These are phyloP conservation scores for Calyptomena viridis DNA, from an alignment of 2,113 vertebrate genomes.

Conservation along the genomic window DNA sequence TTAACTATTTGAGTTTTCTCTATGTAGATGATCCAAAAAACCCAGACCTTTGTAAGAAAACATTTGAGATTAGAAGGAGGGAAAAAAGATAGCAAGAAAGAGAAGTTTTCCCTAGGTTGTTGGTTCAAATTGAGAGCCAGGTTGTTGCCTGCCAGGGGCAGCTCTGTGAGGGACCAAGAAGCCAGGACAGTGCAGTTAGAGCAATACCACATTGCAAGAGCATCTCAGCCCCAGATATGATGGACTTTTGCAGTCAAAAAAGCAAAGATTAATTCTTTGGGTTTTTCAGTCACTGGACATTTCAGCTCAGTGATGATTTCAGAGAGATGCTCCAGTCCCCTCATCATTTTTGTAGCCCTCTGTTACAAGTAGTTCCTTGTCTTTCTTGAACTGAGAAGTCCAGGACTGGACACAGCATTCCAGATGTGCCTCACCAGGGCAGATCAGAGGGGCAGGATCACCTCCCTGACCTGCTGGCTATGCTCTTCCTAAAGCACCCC, in stretches of 20 bases:
- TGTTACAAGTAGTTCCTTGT: too few species aligned
- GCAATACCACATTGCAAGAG: background rate
- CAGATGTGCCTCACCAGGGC: too few species aligned
- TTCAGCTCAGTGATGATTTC: background rate
- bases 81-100: background rate
- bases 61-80: background rate
- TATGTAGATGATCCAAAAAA: background rate
- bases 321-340: too few species aligned
- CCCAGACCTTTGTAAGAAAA: background rate
- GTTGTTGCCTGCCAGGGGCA: background rate
- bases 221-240: background rate
- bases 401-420: too few species aligned
- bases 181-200: background rate
- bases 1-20: background rate
- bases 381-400: too few species aligned
- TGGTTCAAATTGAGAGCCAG: background rate
- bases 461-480: too few species aligned
- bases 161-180: background rate
- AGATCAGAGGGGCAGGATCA: too few species aligned
- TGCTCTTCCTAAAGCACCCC: too few species aligned
- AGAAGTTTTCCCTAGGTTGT: background rate
- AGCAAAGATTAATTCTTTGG: background rate
- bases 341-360: too few species aligned
- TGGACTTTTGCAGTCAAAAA: background rate
- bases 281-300: background rate